Conservation (phyloP, 2,888 invertebrate genomes). For the Hesperia comma region DNA sequence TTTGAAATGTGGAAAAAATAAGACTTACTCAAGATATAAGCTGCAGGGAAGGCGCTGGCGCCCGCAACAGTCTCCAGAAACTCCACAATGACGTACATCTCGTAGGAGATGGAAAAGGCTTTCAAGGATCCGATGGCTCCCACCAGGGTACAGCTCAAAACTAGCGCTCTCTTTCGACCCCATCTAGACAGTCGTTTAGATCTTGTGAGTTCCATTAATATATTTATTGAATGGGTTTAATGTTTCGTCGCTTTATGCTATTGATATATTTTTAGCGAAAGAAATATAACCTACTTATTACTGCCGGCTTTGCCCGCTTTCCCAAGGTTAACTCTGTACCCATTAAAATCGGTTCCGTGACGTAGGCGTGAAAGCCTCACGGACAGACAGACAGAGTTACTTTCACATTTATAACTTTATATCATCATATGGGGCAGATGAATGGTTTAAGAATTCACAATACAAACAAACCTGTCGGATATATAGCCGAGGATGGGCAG, state of each 20-base stretch:
- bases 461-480: constrained; percentile 84
- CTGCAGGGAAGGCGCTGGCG: constrained; percentile 84
- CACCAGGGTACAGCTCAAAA: constrained; percentile 69
- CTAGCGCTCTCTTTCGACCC: constrained; percentile 72
- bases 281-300: no score
- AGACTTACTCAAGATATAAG: constrained; percentile 78
- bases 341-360: no score
- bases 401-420: no score
- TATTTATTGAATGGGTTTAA: no score
- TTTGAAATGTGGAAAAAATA: background rate
- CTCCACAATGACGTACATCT: constrained; percentile 83
- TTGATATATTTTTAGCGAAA: no score
- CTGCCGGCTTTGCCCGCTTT: no score
- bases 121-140: constrained; percentile 80
- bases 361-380: no score
- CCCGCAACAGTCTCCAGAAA: constrained; percentile 84
- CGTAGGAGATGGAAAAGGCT: constrained; percentile 84
- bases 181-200: constrained; percentile 68
- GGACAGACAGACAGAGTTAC: no score
- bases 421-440: no score
- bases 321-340: no score
- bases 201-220: no score
- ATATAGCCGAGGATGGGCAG: constrained; percentile 88
- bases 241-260: no score
- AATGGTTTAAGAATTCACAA: background rate